Evolutionary conservation across 2,888 invertebrate species (phyloP).

Genomic region (Drosophila falleni): DNA sequence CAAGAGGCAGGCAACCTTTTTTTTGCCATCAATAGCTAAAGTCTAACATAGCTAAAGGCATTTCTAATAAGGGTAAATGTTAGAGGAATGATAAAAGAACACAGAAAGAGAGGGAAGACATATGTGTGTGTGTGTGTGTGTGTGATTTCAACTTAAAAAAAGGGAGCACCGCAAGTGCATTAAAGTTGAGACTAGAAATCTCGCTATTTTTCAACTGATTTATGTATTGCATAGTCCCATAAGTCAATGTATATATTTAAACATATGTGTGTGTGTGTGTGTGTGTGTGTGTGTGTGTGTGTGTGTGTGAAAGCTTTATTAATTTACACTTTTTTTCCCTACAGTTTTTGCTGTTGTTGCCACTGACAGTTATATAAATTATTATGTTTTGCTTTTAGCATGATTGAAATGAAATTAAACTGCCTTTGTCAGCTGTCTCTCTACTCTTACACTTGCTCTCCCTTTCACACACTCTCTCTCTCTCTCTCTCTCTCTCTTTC

Average conservation of each 20-base stretch:
- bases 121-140: slow-evolving; percentile 5
- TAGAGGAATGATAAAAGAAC: not conserved
- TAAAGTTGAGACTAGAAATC: slow-evolving; percentile 49
- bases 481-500: slow-evolving; percentile 1
- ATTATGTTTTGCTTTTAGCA: slow-evolving; percentile 81
- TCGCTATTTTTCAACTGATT: slow-evolving; percentile 46
- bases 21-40: slow-evolving; percentile 54
- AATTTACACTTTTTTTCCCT: slow-evolving; percentile 68
- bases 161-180: slow-evolving; percentile 43
- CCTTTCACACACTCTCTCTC: slow-evolving; percentile 1
- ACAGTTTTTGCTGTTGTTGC: slow-evolving; percentile 23
- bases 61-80: slow-evolving; percentile 5
- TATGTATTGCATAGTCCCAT: slow-evolving; percentile 41
- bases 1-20: slow-evolving; percentile 61
- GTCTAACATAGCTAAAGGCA: slow-evolving; percentile 21
- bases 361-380: slow-evolving; percentile 78
- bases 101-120: not conserved
- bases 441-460: slow-evolving; percentile 2
- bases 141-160: slow-evolving; percentile 13
- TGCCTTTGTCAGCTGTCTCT: slow-evolving; percentile 64
- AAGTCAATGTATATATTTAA: not conserved
- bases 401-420: slow-evolving; percentile 81
- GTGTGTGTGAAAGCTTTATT: slow-evolving; percentile 49
- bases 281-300: not conserved
- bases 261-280: slow-evolving; percentile 12